phyloP scores from a whole-genome alignment of 2,888 invertebrate genomes.

The Alcis repandata region DNA sequence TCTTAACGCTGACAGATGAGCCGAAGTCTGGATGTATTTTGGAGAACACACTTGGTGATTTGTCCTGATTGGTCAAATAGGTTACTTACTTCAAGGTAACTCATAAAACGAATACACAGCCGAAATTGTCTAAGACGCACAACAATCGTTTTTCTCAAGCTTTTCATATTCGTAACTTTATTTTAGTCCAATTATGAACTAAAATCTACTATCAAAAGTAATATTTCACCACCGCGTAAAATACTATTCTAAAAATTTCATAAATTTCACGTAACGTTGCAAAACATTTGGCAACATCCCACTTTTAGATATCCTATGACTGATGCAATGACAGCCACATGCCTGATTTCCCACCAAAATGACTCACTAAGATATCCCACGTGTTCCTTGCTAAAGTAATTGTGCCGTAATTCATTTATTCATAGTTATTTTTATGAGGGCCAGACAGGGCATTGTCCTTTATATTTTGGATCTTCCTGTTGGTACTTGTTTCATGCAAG shows the following conservation, averaged over 20 bases:
- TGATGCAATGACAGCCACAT: constrained; percentile 23
- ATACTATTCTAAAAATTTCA: neutral
- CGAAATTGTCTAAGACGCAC: no score
- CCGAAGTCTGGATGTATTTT: constrained; percentile 35
- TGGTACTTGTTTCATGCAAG: constrained; percentile 14
- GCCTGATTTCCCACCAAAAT: constrained; percentile 26
- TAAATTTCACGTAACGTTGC: neutral
- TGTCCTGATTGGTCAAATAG: constrained; percentile 12
- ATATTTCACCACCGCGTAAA: no score
- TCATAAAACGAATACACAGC: neutral
- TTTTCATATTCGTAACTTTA: no score
- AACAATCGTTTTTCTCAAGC: no score
- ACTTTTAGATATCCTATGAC: neutral
- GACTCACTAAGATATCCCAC: constrained; percentile 22
- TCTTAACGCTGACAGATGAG: constrained; percentile 40
- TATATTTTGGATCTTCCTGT: constrained; percentile 22
- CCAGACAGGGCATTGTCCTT: constrained; percentile 26
- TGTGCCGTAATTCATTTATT: constrained; percentile 26
- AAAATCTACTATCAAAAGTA: no score
- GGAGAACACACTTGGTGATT: constrained; percentile 33
- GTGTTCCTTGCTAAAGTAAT: constrained; percentile 33
- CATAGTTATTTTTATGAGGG: constrained; percentile 24
- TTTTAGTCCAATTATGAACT: no score
- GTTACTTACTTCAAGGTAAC: neutral
- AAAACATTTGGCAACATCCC: constrained; percentile 10